Base-by-base conservation (phyloP, 2,797 vertebrate genomes). In the Stomatorhinus walkeri region DNA sequence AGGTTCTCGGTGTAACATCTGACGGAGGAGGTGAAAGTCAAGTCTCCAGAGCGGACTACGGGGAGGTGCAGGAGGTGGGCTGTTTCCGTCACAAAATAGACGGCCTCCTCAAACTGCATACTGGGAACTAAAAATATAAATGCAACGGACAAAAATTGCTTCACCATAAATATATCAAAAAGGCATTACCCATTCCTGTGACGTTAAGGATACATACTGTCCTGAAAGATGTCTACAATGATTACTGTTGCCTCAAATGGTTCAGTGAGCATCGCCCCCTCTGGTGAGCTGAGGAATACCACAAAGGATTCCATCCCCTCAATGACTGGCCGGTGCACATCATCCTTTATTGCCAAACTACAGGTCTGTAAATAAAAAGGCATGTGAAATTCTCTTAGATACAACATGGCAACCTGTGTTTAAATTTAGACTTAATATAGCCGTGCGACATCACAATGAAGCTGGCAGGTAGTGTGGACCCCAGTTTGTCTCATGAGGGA, bases 271-370 rank as follows among this genome's bases (percentile, higher is more conserved):
- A 98, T 97, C 0, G 98, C 98, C 16, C 98, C 98, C 0, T 98
- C 97, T 1, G 98, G 97, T 43, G 98, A 99, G 91, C 98, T 98
- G 92, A 99, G 96, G 92, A 99, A 99, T 88, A 99, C 96, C 7
- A 99, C 95, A 28, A 99, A 99, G 0, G 98, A 98, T 94, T 99
- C 98, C 1, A 97, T 91, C 7, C 98, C 98, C 94, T 99, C 98
- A 3, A 99, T 98, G 81, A 97, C 96, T 0, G 98, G 98, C 92
- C 96, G 97, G 92, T 99, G 98, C 0, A 96, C 93, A 87, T 99
- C 98, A 0, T 99, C 98, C 95, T 98, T 95, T 93, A 99, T 97
- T 4, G 97, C 98, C 93, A 99, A 92, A 88, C 97, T 96, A 93
- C 98, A 99, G 14, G 94, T 96, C 98, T 99, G 91, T 1, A 40